phyloP scores from a whole-genome alignment of 2,797 vertebrate species.

The Acipenser ruthenus region DNA sequence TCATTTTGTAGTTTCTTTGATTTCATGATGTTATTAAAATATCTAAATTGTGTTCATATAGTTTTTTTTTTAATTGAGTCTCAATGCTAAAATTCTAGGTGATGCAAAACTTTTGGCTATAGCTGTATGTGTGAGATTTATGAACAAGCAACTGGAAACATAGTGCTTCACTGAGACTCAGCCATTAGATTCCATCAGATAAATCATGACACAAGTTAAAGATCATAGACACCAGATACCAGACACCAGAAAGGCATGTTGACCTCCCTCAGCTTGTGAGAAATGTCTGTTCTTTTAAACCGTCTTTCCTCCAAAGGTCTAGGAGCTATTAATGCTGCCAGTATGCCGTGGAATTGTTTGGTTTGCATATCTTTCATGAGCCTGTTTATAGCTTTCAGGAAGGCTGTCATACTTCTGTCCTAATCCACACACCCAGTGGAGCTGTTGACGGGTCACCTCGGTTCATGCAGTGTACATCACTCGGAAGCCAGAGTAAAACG shows the following conservation, averaged over 20 bases:
- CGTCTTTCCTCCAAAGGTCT: not conserved
- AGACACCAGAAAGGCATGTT: constrained; percentile 12
- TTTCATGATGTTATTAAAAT: too few relatives aligned
- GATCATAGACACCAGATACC: constrained; percentile 9
- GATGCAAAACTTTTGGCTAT: too few relatives aligned
- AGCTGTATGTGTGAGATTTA: too few relatives aligned
- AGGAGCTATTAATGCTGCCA: constrained; percentile 8
- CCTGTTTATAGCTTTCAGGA: not conserved
- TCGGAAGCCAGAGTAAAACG: not conserved
- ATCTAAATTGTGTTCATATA: too few relatives aligned
- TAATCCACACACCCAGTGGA: not conserved
- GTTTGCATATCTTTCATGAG: not conserved
- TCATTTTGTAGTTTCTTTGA: too few relatives aligned
- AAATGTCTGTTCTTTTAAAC: constrained; percentile 4
- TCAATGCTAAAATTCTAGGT: too few relatives aligned
- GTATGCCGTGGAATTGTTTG: not conserved
- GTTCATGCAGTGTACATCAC: constrained; percentile 2
- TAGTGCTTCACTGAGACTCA: not conserved
- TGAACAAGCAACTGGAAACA: too few relatives aligned
- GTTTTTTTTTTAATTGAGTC: too few relatives aligned
- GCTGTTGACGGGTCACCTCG: constrained; percentile 1
- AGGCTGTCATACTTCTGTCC: constrained; percentile 4
- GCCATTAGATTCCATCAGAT: constrained; percentile 12
- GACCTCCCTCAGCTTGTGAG: constrained; percentile 12
- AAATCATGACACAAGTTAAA: constrained; percentile 6